Conservation (phyloP, 2,113 vertebrate genomes). For the Pimephales promelas region DNA sequence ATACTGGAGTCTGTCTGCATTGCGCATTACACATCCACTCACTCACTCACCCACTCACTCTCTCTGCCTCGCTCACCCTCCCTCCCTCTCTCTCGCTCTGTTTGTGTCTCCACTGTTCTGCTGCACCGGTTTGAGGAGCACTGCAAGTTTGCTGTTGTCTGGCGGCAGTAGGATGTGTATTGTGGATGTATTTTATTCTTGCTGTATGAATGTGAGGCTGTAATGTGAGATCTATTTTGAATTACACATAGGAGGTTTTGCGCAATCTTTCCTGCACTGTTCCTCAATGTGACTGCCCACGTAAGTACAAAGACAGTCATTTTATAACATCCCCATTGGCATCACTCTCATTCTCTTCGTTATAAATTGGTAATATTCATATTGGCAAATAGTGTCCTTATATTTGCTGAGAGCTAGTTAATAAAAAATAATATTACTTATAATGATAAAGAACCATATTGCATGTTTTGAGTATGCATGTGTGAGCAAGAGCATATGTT, state of each 20-base stretch:
- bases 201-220: constrained; percentile 27
- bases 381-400: background rate
- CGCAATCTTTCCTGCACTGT: background rate
- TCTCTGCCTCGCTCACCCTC: background rate
- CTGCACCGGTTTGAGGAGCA: constrained; percentile 7
- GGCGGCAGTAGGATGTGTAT: constrained; percentile 8
- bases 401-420: background rate
- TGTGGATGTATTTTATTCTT: constrained; percentile 13
- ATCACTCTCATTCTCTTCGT: background rate
- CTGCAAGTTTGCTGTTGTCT: constrained; percentile 13
- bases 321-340: background rate
- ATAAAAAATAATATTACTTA: background rate
- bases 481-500: background rate
- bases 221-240: constrained; percentile 23
- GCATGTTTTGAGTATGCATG: background rate
- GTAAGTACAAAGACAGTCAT: constrained; percentile 39
- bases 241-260: background rate
- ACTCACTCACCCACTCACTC: constrained; percentile 27
- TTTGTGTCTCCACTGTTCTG: constrained; percentile 9
- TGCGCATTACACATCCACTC: constrained; percentile 43
- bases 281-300: constrained; percentile 24
- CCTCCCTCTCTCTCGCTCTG: background rate
- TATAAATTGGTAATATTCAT: background rate
- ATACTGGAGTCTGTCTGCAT: constrained; percentile 42
- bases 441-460: background rate